A percentile compares a stretch with the other conserved stretches of the same genome.
Evolutionary conservation across 2,797 vertebrate genomes (phyloP).

Genomic region (Catharus ustulatus): DNA sequence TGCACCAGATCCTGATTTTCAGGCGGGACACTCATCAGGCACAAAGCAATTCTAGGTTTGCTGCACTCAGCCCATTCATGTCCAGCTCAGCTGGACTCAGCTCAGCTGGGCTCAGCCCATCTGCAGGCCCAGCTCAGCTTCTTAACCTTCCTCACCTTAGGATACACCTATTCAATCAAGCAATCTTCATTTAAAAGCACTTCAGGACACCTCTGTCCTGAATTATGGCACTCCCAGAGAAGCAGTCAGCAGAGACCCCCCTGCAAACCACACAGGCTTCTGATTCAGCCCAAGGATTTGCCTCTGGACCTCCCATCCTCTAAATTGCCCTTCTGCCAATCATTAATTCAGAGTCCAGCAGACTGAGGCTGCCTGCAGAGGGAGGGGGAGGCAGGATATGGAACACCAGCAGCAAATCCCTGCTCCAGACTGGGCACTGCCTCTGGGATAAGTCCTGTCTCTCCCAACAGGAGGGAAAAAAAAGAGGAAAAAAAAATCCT

Average conservation of each 20-base stretch:
- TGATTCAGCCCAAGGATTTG: not conserved
- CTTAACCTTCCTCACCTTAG: not conserved
- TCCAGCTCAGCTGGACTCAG: too few species aligned
- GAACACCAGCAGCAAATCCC: conserved; percentile 50
- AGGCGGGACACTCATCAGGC: not conserved
- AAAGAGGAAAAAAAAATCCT: not conserved
- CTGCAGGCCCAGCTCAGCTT: not conserved
- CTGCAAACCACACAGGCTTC: not conserved
- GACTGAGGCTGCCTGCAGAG: not conserved
- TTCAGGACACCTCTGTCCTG: not conserved
- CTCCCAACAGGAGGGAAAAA: not conserved
- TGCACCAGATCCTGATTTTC: not conserved
- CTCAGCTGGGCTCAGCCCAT: too few species aligned
- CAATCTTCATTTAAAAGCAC: not conserved
- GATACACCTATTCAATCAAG: not conserved
- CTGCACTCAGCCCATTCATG: not conserved
- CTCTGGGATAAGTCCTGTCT: not conserved
- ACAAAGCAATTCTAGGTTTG: not conserved
- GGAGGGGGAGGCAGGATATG: conserved; percentile 2
- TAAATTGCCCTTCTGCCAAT: not conserved
- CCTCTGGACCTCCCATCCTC: not conserved
- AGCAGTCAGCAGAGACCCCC: not conserved
- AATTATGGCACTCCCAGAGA: not conserved
- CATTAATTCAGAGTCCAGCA: not conserved
- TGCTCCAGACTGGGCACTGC: conserved; percentile 28